A percentile compares a stretch with the other conserved stretches of the same genome.
Conservation (phyloP, 2,888 invertebrate species). For the Troides oblongomaculatus region DNA sequence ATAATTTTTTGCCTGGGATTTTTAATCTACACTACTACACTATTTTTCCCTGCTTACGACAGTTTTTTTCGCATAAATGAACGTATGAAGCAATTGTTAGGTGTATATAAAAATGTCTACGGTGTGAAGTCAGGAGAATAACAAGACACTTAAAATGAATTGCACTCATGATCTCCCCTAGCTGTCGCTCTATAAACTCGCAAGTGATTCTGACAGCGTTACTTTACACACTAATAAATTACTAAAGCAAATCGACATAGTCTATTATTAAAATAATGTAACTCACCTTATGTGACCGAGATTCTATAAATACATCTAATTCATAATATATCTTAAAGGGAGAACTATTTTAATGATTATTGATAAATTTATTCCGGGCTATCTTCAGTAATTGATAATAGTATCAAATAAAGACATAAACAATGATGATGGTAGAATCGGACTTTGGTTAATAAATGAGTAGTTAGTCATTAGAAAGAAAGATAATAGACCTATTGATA, state of each 20-base stretch:
- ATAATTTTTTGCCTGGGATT: no score
- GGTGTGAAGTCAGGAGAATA: conserved; percentile 12
- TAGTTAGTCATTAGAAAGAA: no score
- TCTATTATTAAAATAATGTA: neutral
- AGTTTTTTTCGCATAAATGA: neutral
- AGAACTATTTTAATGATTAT: neutral
- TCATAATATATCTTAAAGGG: neutral
- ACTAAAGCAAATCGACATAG: neutral
- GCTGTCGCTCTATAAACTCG: conserved; percentile 9
- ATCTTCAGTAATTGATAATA: no score
- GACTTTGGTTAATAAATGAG: no score
- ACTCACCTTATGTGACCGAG: neutral
- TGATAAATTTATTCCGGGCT: neutral
- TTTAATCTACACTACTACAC: no score
- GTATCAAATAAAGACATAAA: no score
- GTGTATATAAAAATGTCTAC: neutral
- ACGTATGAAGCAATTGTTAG: conserved; percentile 1
- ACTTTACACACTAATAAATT: conserved; percentile 14
- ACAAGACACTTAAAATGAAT: conserved; percentile 20
- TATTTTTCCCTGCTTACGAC: neutral
- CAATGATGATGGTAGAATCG: no score
- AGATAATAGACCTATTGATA: no score
- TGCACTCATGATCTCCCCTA: conserved; percentile 19
- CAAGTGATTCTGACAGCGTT: conserved; percentile 7
- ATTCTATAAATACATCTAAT: neutral